Conservation (phyloP, 2,113 vertebrate species). For the mouse (Mus musculus) region GRCm39 chr13:83639501-83640000, state of each 20-base stretch:
- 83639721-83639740: constrained; percentile 56
- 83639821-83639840: not conserved
- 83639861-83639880: not conserved
- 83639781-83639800: constrained; percentile 10
- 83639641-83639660: constrained; percentile 79
- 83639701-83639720: constrained; percentile 57
- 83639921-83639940: constrained; percentile 17
- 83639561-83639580: constrained; percentile 76
- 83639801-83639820: constrained; percentile 5
- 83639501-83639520: constrained; percentile 68
- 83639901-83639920: not conserved
- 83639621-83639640: constrained; percentile 78
- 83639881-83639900: not conserved
- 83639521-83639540: constrained; percentile 70
- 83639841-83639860: constrained; percentile 29
- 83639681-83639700: constrained; percentile 80
- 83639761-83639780: constrained; percentile 30
- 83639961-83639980: constrained; percentile 2
- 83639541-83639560: constrained; percentile 76
- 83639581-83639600: constrained; percentile 74
- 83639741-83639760: constrained; percentile 65
- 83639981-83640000: not conserved
- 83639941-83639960: not conserved
- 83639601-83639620: constrained; percentile 78
- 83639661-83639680: constrained; percentile 80